Evolutionary conservation across 1,140 invertebrate species (phyloP), one percentile per base, ranked within the genome.

Genomic region (Drosophila serrata): DNA sequence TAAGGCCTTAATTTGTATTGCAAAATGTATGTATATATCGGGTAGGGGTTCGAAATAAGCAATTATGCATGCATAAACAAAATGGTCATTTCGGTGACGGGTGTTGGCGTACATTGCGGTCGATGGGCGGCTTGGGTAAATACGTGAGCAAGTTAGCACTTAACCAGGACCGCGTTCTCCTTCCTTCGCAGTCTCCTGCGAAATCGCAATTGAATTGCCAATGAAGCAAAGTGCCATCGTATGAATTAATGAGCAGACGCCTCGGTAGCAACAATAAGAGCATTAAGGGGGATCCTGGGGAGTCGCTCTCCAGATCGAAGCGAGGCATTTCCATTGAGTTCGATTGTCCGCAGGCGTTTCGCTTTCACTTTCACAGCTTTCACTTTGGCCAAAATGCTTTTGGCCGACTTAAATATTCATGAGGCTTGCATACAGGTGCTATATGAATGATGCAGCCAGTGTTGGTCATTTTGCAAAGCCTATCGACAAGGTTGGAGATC

Each of bases 241-340:
- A 88, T 87, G 80, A 87, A 87, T 88, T 87, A 87, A 87, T 87
- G 84, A 87, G 80, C 67, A 88, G 67, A 64, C 70, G 42, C 62
- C 72, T 75, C 51, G 43, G 40, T 43, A 46, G 48, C 60, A 73
- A 62, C 31, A 74, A 60, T 60, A 84, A 63, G 72, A 76, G 64
- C 58, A 67, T 65, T 63, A 72, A 40, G 43, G 51, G 22, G 69
- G 43, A 22, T 43, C 35, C 12, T 11, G 31, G 24, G 17, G 48
- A 49, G 48, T 29, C 9, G 35, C 6, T 13, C 4, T 1, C 37
- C 37, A n/a, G 27, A 35, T 53, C 56, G 35, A 37, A 48, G 45
- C 46, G 17, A 61, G 72, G 72, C 72, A 64, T 53, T 61, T 76
- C 70, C 64, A 87, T 82, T 62, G 84, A 82, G 84, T 80, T 68